phyloP scores from a whole-genome alignment of 2,113 vertebrate species.

The Cichladusa arquata region DNA sequence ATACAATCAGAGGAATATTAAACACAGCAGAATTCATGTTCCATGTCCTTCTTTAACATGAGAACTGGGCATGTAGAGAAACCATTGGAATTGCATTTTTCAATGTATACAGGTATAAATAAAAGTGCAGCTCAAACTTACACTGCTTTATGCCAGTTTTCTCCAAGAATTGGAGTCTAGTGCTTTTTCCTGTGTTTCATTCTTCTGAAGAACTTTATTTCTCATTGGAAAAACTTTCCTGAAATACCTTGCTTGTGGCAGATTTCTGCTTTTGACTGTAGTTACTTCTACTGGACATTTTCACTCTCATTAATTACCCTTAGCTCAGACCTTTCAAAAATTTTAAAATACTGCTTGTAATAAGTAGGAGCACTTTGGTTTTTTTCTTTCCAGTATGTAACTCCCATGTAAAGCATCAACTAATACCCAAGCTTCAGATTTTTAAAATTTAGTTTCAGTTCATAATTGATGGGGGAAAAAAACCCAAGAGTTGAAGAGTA shows the following conservation, averaged over 20 bases:
- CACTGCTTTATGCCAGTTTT: not conserved
- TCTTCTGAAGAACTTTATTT: not conserved
- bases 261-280: not conserved
- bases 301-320: not conserved
- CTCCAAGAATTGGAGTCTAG: not conserved
- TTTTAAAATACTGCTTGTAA: not conserved
- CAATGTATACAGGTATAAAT: not conserved
- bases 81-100: not conserved
- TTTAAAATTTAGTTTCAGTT: not conserved
- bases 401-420: not conserved
- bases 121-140: not conserved
- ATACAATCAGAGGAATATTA: not conserved
- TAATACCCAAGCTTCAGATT: not conserved
- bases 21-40: not conserved
- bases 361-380: not conserved
- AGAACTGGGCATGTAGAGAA: not conserved
- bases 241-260: not conserved
- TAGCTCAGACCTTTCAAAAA: not conserved
- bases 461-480: not conserved
- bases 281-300: not conserved
- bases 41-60: rapidly evolving
- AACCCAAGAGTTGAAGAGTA: not conserved
- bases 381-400: not conserved
- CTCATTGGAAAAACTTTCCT: not conserved
- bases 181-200: not conserved